phyloP scores from a whole-genome alignment of 2,113 vertebrate genomes.

The Psittacus erithacus region DNA sequence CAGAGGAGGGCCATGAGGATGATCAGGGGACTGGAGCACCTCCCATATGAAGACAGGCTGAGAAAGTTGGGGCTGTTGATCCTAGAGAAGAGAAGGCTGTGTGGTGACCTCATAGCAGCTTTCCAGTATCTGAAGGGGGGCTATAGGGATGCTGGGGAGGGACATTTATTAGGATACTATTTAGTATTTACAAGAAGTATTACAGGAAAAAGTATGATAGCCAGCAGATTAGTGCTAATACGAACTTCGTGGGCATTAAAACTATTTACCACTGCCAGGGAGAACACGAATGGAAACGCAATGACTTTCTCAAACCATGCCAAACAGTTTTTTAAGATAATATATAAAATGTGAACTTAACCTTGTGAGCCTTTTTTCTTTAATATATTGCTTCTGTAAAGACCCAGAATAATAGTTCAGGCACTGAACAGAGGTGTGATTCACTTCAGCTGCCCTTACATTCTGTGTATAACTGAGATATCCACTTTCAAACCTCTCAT shows the following conservation, averaged over 20 bases:
- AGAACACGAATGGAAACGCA: not conserved
- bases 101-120: too few relatives aligned
- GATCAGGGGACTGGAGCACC: too few relatives aligned
- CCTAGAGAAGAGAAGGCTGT: too few relatives aligned
- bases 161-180: not conserved
- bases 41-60: too few relatives aligned
- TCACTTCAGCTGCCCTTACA: not conserved
- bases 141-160: too few relatives aligned
- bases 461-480: not conserved
- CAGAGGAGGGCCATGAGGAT: too few relatives aligned
- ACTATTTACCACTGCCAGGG: not conserved
- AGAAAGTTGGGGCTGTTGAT: too few relatives aligned
- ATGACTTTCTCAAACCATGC: not conserved
- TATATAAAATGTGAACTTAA: not conserved
- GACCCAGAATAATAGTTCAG: not conserved
- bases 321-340: not conserved
- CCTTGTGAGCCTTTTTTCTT: not conserved
- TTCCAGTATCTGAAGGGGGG: too few relatives aligned
- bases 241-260: not conserved
- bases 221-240: not conserved
- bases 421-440: not conserved
- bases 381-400: not conserved
- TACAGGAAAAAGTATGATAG: not conserved
- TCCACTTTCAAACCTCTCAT: not conserved
- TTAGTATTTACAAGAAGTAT: not conserved